Base-by-base conservation (phyloP, 1,140 invertebrate species). In the Anadara kagoshimensis region DNA sequence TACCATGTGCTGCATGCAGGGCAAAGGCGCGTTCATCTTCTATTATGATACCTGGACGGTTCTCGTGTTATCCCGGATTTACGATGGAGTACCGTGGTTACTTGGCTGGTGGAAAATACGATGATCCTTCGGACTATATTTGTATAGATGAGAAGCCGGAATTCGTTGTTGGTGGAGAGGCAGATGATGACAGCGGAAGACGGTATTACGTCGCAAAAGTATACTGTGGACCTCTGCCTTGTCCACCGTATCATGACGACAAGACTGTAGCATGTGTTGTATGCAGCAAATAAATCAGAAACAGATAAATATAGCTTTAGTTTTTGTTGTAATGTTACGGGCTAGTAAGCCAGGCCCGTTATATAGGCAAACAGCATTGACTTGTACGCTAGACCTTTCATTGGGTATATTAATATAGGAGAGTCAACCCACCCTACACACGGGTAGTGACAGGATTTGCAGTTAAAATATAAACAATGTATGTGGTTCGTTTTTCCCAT, bases 221-320 rank as follows among this genome's bases (percentile, higher is more conserved):
- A 10, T 7, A n/a, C 1, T 82, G 78, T 59, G 76, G 78, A 56
- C 22, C 67, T 12, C 63, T 84, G 16, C 73, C 70, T 5, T 82
- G 82, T 57, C 78, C 78, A 5, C 72, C 71, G 1, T 82, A 78
- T 54, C n/a, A 67, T 1, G n/a, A 63, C 16, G 53, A 71, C 3
- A 26, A 54, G 12, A 68, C 62, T 18, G 44, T 79, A 0, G 63
- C 63, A 8, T 84, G 80, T 56, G 78, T 75, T 24, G 79, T 84
- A 8, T 84, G 80, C 51, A 68, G 72, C 5, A 80, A 80, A 63
- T 79, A 64, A 65, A 29, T n/a, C n/a, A n/a, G n/a, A n/a, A n/a
- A n/a, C n/a, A n/a, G n/a, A n/a, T n/a, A n/a, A n/a, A n/a, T n/a
- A n/a, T n/a, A n/a, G n/a, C n/a, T n/a, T n/a, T n/a, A n/a, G n/a